Evolutionary conservation across 1,140 invertebrate species (phyloP), one percentile per base, ranked within the genome.

Genomic region (Listronotus bonariensis): DNA sequence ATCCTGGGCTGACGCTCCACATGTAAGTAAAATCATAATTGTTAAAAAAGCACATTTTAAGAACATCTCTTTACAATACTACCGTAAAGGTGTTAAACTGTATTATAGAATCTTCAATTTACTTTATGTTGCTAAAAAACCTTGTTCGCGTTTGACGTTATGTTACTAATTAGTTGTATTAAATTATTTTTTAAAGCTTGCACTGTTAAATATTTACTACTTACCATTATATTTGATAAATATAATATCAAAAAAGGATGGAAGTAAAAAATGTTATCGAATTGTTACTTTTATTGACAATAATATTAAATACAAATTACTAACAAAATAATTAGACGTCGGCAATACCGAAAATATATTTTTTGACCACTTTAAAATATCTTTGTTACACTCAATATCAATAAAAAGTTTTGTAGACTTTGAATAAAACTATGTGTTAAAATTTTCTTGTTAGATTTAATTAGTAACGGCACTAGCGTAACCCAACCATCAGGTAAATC

Each of bases 401-500:
- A 40, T n/a, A 51, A 61, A 51, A 43, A 45, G 7, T 8, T 45
- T 1, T 10, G 9, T 14, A 61, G 15, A 36, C 32, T 17, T 41
- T n/a, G 32, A 34, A 54, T 10, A 36, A 54, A 54, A 38, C 38
- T 15, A 18, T 26, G n/a, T 11, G 26, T 20, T 20, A 11, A 20
- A 8, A 49, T 11, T 11, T 18, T 12, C 31, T 40, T 60, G 7
- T 38, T 38, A 10, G 10, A 34, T 14, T 7, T 18, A 6, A 8
- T 52, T 34, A 62, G 11, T 15, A 54, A n/a, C 1, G 15, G 46
- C 18, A 51, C 3, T 41, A 66, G 17, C 17, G 31, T 45, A 11
- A 65, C 58, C 76, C 76, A 77, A 53, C 68, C 53, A 55, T 76
- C 72, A 11, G 68, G 46, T 14, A 68, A 53, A 63, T 75, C 66